These are phyloP conservation scores for Centropus unirufus DNA, from an alignment of 2,113 vertebrate genomes.

Conservation along the genomic window DNA sequence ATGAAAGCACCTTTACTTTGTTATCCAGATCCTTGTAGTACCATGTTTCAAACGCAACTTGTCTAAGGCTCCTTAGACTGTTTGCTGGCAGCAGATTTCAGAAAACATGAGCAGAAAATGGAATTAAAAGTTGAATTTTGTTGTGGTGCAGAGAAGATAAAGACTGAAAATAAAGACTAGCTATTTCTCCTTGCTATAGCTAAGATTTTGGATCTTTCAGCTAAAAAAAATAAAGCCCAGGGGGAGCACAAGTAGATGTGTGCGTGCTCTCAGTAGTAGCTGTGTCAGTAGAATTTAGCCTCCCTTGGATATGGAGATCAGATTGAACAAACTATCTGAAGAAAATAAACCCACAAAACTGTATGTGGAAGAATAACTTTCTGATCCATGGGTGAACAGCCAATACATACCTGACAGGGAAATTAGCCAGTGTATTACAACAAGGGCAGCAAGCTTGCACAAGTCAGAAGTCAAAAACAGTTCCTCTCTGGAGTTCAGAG, in stretches of 20 bases:
- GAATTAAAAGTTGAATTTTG: neutral
- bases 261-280: neutral
- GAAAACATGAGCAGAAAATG: neutral
- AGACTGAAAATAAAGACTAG: neutral
- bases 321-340: neutral
- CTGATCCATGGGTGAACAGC: neutral
- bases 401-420: neutral
- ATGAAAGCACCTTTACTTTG: neutral
- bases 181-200: neutral
- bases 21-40: neutral
- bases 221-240: neutral
- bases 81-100: neutral
- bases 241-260: neutral
- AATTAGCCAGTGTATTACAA: neutral
- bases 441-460: neutral
- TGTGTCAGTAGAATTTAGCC: neutral
- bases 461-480: neutral
- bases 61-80: neutral
- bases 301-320: neutral
- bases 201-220: neutral
- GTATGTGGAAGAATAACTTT: neutral
- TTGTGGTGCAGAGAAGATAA: neutral
- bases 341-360: neutral
- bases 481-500: neutral
- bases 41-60: neutral